Evolutionary conservation across 30 jellyfish, hydroid and myxozoan species (phyloP).

Genomic region (Aurelia aurita): DNA sequence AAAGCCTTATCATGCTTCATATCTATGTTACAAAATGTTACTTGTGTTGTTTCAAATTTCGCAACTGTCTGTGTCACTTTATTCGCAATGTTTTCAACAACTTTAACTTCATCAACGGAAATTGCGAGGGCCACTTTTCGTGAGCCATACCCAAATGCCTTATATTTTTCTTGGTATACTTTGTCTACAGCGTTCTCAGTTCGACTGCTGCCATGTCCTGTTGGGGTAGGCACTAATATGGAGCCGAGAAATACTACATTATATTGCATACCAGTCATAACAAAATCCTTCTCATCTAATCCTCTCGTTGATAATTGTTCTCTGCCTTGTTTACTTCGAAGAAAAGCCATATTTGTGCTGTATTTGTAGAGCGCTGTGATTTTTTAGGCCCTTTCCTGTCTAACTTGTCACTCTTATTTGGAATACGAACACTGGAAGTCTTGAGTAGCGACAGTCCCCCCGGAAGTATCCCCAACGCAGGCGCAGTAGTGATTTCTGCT

Average conservation of each 20-base stretch:
- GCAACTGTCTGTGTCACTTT: slow-evolving; percentile 17
- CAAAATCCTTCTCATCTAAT: slow-evolving; percentile 60
- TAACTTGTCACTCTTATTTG: too few species aligned
- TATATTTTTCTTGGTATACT: slow-evolving; percentile 73
- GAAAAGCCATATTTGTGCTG: slow-evolving; percentile 50
- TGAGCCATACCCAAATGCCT: slow-evolving; percentile 66
- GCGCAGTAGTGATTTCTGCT: too few species aligned
- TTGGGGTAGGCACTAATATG: slow-evolving; percentile 77
- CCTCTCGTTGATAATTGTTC: slow-evolving; percentile 62
- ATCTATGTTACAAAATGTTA: slow-evolving; percentile 68
- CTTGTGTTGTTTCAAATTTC: slow-evolving; percentile 18
- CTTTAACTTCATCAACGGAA: slow-evolving; percentile 34
- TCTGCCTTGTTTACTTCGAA: slow-evolving; percentile 57
- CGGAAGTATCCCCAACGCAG: too few species aligned
- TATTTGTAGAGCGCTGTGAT: background rate
- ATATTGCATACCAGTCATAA: slow-evolving; percentile 60
- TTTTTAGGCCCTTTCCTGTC: too few species aligned
- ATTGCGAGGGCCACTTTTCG: slow-evolving; percentile 64
- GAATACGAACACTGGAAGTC: too few species aligned
- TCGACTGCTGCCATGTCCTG: slow-evolving; percentile 81
- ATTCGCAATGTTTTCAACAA: slow-evolving; percentile 21
- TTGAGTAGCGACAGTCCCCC: too few species aligned
- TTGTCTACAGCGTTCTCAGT: slow-evolving; percentile 76
- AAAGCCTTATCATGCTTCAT: slow-evolving; percentile 81
- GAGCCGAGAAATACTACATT: slow-evolving; percentile 74